These are phyloP conservation scores for Acrobasis repandana DNA, from an alignment of 2,888 invertebrate species.

Conservation along the genomic window DNA sequence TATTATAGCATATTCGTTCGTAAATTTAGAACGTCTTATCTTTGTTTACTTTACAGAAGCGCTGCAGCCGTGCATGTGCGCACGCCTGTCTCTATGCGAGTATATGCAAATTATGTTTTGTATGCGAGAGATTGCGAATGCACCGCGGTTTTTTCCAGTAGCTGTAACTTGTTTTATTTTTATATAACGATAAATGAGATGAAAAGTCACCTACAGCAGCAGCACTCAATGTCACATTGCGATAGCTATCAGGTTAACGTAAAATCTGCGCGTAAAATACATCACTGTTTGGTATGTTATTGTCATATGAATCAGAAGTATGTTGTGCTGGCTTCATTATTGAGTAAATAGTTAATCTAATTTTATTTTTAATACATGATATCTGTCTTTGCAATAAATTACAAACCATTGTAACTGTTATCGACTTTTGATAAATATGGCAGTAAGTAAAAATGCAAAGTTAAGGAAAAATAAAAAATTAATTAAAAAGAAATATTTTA, in stretches of 20 bases:
- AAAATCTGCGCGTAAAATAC: too few species aligned
- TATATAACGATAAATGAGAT: conserved; percentile 21
- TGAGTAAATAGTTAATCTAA: too few species aligned
- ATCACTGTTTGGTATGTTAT: neutral
- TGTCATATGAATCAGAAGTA: neutral
- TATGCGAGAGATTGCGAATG: conserved; percentile 29
- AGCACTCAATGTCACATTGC: conserved; percentile 1
- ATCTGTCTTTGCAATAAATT: too few species aligned
- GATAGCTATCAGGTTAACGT: neutral
- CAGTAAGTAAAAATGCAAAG: too few species aligned
- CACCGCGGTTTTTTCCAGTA: conserved; percentile 29
- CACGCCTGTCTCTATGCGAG: conserved; percentile 32
- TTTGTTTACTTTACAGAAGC: conserved; percentile 16
- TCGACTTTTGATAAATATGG: too few species aligned
- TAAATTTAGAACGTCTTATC: conserved; percentile 16
- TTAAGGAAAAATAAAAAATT: too few species aligned
- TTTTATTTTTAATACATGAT: too few species aligned
- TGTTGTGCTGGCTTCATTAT: too few species aligned
- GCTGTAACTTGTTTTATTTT: conserved; percentile 14
- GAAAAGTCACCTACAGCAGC: conserved; percentile 8
- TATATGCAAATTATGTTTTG: conserved; percentile 35
- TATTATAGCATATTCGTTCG: neutral
- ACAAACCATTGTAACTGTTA: too few species aligned
- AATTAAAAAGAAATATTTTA: too few species aligned
- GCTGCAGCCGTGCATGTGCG: conserved; percentile 30